Base-by-base conservation (phyloP, 2,888 invertebrate genomes). In the Philereme vetulata region DNA sequence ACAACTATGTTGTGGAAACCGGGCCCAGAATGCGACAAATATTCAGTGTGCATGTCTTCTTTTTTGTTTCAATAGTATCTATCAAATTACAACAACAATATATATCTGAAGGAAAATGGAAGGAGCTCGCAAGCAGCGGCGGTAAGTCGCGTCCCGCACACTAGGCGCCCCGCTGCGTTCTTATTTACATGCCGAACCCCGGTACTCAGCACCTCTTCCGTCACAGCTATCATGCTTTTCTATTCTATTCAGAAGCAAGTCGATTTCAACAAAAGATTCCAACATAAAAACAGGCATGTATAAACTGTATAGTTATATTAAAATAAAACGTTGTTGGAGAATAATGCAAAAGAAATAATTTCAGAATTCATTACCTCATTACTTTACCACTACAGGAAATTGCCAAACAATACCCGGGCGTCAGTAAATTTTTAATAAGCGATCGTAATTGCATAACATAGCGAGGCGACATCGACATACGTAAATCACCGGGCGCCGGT, bases 341-440 rank as follows among this genome's bases (percentile, higher is more conserved):
- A 10, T 4, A 21, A 7, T 1, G 44, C 2, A 44, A 44, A 44
- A 44, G n/a, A 42, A 21, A 44, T 3, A 11, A 5, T 38, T 38
- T 38, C 4, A 8, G 38, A 38, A 38, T 38, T 38, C 10, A 50
- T 45, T 36, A 40, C 51, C 32, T 46, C 32, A 55, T 54, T 49
- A 56, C 34, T 56, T 60, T 43, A 56, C 43, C 40, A 66, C 60
- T 58, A 45, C 44, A 52, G 60, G 48, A 62, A 62, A 65, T 66
- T 62, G 65, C 60, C 55, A 64, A 66, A 66, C 67, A 68, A 65
- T 68, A 66, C 65, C 57, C 45, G 63, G 67, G 60, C 67, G 67
- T 66, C 70, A 67, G 82, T 88, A 79, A 89, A 90, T 90, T 86
- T 87, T 91, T 90, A 90, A 91, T 90, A 90, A 86, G 84, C 83